Percentiles rank a stretch among this genome's conserved stretches.
Conservation (phyloP, 2,113 vertebrate genomes). For the Epinephelus cyanopodus region DNA sequence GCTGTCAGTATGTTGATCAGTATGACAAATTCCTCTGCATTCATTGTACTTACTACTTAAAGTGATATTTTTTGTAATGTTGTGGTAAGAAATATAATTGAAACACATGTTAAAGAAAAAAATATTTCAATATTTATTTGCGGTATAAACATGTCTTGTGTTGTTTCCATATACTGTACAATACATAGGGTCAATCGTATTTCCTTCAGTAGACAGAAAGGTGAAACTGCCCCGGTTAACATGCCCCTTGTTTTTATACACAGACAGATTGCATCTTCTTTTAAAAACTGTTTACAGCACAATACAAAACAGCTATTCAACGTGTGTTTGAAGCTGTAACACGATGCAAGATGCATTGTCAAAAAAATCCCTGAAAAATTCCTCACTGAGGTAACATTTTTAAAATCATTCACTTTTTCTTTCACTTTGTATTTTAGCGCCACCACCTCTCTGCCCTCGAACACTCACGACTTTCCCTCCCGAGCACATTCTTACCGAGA, state of each 20-base stretch:
- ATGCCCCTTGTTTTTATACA: constrained; percentile 87
- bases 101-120: constrained; percentile 91
- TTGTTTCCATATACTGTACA: constrained; percentile 91
- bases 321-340: constrained; percentile 90
- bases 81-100: constrained; percentile 54
- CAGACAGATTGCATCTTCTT: constrained; percentile 89
- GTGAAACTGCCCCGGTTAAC: constrained; percentile 88
- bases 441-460: constrained; percentile 2
- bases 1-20: background rate
- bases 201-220: constrained; percentile 95
- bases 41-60: background rate
- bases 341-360: constrained; percentile 92
- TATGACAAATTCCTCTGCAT: background rate
- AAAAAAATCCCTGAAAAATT: constrained; percentile 96
- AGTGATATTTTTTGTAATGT: background rate
- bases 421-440: constrained; percentile 57
- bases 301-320: constrained; percentile 90
- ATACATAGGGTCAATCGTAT: constrained; percentile 88
- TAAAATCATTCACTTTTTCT: constrained; percentile 77
- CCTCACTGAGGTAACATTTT: constrained; percentile 95
- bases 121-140: constrained; percentile 99
- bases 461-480: constrained; percentile 28
- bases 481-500: constrained; percentile 71
- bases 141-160: constrained; percentile 98
- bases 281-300: constrained; percentile 88